Conservation (phyloP, 2,797 vertebrate species). For the Lycodopsis pacificus region DNA sequence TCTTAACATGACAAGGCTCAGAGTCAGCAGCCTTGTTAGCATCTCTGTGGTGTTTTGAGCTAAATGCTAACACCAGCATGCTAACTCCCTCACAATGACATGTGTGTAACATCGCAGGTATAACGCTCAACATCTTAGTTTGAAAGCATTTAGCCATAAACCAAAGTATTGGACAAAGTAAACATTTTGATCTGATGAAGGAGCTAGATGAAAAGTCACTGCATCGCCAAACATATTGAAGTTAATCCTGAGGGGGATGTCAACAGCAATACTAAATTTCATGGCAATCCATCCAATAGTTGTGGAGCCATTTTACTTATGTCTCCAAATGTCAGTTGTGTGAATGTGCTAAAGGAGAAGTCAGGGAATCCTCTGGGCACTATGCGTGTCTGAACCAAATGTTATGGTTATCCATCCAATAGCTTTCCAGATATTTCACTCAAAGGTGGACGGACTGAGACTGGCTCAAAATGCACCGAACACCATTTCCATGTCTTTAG, state of each 20-base stretch:
- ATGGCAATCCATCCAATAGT: background rate
- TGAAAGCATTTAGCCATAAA: background rate
- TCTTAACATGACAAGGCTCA: background rate
- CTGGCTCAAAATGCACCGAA: background rate
- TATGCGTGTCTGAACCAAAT: background rate
- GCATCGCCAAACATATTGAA: background rate
- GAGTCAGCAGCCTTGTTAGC: background rate
- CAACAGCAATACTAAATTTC: background rate
- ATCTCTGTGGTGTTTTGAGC: too few relatives aligned
- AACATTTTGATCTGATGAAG: background rate
- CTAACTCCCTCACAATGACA: too few relatives aligned
- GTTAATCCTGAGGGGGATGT: background rate
- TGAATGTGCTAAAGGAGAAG: background rate
- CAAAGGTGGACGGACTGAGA: background rate
- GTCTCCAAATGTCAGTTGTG: background rate
- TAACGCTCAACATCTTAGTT: too few relatives aligned
- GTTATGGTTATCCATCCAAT: background rate
- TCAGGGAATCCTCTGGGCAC: background rate
- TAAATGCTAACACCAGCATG: too few relatives aligned
- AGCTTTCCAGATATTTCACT: background rate
- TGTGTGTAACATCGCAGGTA: too few relatives aligned
- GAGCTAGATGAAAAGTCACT: background rate
- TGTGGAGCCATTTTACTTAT: background rate
- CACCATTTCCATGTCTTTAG: constrained; percentile 1
- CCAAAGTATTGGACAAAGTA: background rate